phyloP scores from a whole-genome alignment of 2,888 invertebrate genomes.

The Drosophila sordidapex region DNA sequence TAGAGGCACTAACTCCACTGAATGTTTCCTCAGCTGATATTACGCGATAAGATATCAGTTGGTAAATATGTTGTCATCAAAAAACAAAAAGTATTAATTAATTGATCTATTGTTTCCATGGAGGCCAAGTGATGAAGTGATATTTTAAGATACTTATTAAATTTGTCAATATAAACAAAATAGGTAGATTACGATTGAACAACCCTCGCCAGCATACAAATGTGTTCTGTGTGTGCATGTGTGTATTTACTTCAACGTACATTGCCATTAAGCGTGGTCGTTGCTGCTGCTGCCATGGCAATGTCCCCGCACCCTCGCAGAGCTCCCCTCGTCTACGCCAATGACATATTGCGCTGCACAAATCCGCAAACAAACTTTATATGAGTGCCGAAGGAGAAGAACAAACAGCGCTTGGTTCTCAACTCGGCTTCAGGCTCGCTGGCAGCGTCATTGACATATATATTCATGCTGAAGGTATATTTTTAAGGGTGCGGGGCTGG shows the following conservation, averaged over 20 bases:
- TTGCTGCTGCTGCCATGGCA: constrained; percentile 29
- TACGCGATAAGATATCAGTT: not conserved
- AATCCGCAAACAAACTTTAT: constrained; percentile 81
- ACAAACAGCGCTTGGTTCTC: constrained; percentile 63
- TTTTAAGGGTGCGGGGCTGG: not conserved
- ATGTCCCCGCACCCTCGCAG: not conserved
- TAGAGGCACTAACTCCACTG: not conserved
- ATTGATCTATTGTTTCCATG: not conserved
- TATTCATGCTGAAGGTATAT: constrained; percentile 39
- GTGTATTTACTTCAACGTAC: constrained; percentile 76
- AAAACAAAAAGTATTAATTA: not conserved
- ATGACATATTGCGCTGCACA: constrained; percentile 81
- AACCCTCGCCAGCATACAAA: constrained; percentile 50
- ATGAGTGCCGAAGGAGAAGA: constrained; percentile 78
- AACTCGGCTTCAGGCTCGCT: constrained; percentile 18
- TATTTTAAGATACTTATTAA: not conserved
- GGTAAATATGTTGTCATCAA: not conserved
- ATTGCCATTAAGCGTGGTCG: constrained; percentile 77
- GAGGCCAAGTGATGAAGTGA: not conserved
- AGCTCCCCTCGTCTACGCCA: constrained; percentile 52
- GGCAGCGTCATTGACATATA: constrained; percentile 74
- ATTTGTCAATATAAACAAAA: not conserved
- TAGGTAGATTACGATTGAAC: not conserved
- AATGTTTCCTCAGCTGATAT: not conserved
- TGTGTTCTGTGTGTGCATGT: constrained; percentile 32